Evolutionary conservation across 2,888 invertebrate species (phyloP), one percentile per base, ranked within the genome.

Genomic region (Zonitis immaculata): DNA sequence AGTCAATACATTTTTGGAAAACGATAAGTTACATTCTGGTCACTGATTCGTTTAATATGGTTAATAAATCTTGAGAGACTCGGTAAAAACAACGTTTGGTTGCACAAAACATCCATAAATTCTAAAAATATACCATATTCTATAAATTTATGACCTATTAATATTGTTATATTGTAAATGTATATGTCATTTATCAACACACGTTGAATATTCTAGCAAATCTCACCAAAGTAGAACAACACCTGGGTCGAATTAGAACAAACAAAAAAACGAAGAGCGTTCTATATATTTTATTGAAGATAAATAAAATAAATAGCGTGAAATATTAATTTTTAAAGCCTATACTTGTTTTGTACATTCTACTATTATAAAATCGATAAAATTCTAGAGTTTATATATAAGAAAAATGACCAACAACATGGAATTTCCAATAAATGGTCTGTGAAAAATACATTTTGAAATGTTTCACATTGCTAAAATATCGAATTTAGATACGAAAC

Each of bases 41-140:
- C 56, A 52, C 47, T 52, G 52, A 56, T 56, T 56, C 50, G 52
- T 49, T 52, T 56, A 56, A 56, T 56, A 56, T 52, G 56, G 44
- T 44, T 50, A 52, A 56, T 56, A 56, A 56, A 56, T 56, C 56
- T 56, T 52, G 39, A 52, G 56, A 56, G 50, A 52, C 56, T 50
- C 56, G 56, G 56, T 56, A 56, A 56, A 56, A 56, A 56, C 56
- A 52, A 56, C 56, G 56, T 56, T 52, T 49, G 52, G 52, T 56
- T 56, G 56, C 52, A 56, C 56, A 56, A 56, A 56, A 56, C 52
- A 56, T 39, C 47, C 44, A 52, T 56, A 56, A 56, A 56, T 56
- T 52, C 47, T 42, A 47, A 52, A 50, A 56, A 56, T 56, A 44
- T 52, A 52, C 52, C 52, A 56, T 52, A 56, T 56, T 56, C 52